Conservation (phyloP, 2,888 invertebrate genomes). For the Sepiola atlantica region DNA sequence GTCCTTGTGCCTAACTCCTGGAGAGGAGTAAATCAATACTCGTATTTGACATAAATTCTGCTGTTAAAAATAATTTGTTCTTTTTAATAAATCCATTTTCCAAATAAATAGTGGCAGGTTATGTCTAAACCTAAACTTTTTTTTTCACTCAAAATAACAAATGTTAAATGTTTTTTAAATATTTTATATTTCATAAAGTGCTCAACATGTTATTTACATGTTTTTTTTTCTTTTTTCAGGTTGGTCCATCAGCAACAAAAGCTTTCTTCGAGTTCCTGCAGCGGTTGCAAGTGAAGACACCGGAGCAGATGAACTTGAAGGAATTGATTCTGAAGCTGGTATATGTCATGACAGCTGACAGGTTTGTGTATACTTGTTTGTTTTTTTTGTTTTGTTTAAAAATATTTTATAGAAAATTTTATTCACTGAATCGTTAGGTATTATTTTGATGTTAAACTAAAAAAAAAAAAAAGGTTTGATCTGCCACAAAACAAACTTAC, state of each 20-base stretch:
- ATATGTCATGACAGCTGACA: conserved; percentile 83
- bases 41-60: too few species aligned
- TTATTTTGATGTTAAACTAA: too few species aligned
- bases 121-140: not conserved
- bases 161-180: not conserved
- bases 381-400: not conserved
- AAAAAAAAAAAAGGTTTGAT: too few species aligned
- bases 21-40: too few species aligned
- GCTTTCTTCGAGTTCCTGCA: conserved; percentile 83
- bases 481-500: too few species aligned
- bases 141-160: not conserved
- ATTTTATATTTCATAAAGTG: not conserved
- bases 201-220: not conserved
- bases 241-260: conserved; percentile 85
- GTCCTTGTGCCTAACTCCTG: too few species aligned
- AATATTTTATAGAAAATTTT: not conserved
- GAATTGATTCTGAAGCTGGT: conserved; percentile 83
- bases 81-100: not conserved
- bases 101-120: not conserved
- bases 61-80: not conserved
- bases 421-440: too few species aligned
- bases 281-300: conserved; percentile 81
- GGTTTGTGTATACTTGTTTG: conserved; percentile 72
- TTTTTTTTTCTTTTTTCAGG: conserved; percentile 76
- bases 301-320: conserved; percentile 78